Evolutionary conservation across 2,797 vertebrate species (phyloP).

Genomic region (Eleutherodactylus coqui): DNA sequence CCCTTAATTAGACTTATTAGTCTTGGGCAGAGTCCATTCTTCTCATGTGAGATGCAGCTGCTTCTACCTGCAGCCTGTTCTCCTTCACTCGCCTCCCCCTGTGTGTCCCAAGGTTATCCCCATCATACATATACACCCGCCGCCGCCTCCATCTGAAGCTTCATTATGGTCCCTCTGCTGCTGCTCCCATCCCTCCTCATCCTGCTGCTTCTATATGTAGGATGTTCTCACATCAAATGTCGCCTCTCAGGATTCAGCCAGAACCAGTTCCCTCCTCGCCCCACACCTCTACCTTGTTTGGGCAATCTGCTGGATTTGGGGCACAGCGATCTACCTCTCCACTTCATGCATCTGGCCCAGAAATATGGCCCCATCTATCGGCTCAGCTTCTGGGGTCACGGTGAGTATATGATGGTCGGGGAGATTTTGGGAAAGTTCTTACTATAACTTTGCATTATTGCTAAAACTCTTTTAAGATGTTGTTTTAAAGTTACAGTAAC

Average conservation of each 20-base stretch:
- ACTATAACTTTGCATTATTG: neutral
- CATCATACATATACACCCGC: conserved; percentile 18
- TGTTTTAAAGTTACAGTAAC: neutral
- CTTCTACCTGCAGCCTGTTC: too few species aligned
- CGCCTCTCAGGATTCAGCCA: neutral
- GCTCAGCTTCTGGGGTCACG: conserved; percentile 81
- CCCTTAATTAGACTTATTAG: too few species aligned
- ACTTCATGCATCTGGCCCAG: conserved; percentile 78
- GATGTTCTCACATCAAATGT: neutral
- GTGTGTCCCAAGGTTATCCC: conserved; percentile 39
- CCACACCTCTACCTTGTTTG: conserved; percentile 71
- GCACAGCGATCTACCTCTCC: conserved; percentile 78
- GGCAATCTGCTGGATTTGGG: conserved; percentile 84
- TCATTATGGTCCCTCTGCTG: conserved; percentile 34
- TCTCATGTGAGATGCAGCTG: too few species aligned
- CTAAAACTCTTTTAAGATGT: neutral
- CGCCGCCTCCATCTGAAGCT: neutral
- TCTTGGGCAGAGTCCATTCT: too few species aligned
- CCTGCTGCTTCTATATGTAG: conserved; percentile 2
- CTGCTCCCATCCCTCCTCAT: conserved; percentile 1
- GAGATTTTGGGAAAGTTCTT: neutral
- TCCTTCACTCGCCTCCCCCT: neutral
- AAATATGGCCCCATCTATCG: conserved; percentile 83
- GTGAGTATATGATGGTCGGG: conserved; percentile 70
- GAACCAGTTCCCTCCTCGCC: conserved; percentile 60